phyloP scores from a whole-genome alignment of 2,113 vertebrate species.

The Podocnemis expansa region DNA sequence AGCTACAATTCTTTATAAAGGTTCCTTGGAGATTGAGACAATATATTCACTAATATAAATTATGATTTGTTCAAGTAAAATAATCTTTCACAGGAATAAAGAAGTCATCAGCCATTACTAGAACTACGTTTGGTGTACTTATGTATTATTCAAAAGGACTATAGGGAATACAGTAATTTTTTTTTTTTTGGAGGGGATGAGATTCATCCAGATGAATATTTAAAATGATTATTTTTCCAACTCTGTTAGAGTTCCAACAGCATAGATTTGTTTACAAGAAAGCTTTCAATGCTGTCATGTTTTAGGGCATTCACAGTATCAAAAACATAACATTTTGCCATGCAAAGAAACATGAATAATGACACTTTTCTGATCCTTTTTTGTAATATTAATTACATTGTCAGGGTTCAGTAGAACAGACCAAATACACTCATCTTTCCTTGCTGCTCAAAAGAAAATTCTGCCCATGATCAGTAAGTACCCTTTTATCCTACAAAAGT shows the following conservation, averaged over 20 bases:
- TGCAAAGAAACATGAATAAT: neutral
- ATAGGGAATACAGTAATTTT: constrained; percentile 12
- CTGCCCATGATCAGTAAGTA: neutral
- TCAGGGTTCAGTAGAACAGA: neutral
- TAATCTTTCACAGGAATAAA: constrained; percentile 9
- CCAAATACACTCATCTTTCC: neutral
- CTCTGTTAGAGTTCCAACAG: neutral
- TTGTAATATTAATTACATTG: neutral
- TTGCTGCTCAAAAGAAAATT: neutral
- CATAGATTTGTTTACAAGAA: neutral
- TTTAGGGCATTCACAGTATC: neutral
- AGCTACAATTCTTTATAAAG: constrained; percentile 23
- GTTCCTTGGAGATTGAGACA: constrained; percentile 5
- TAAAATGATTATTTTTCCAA: neutral
- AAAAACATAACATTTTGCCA: neutral
- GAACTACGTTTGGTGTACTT: constrained; percentile 36
- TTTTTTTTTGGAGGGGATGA: constrained; percentile 46
- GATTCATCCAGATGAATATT: constrained; percentile 29
- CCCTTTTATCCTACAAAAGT: neutral
- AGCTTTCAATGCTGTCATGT: neutral
- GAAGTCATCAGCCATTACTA: constrained; percentile 30
- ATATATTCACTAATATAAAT: constrained; percentile 42
- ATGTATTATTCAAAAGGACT: constrained; percentile 43
- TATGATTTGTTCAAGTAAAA: constrained; percentile 12
- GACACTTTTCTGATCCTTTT: neutral